Evolutionary conservation across 2,888 invertebrate genomes (phyloP).

Genomic region (Autographa pulchrina): DNA sequence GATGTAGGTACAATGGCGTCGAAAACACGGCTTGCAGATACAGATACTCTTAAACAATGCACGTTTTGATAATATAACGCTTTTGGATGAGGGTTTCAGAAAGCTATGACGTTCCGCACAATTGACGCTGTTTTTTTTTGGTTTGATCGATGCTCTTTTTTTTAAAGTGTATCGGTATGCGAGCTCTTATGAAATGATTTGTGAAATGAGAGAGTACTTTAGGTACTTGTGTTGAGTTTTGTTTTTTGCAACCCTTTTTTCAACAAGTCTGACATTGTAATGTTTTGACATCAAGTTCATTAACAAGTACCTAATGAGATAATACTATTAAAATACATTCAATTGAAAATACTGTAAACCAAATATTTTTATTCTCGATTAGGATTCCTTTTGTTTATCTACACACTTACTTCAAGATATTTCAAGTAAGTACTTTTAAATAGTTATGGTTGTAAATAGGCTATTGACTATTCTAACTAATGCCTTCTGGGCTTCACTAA

Average conservation of each 20-base stretch:
- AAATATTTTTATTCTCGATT: too few species aligned
- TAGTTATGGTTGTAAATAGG: too few species aligned
- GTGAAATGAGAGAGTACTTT: neutral
- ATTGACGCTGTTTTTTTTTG: conserved; percentile 45
- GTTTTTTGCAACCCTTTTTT: neutral
- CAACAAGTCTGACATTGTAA: too few species aligned
- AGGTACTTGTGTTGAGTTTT: neutral
- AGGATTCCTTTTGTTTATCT: too few species aligned
- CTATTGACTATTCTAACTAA: too few species aligned
- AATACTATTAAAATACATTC: too few species aligned
- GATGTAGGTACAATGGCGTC: conserved; percentile 74
- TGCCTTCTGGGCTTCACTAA: neutral
- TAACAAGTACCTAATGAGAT: too few species aligned
- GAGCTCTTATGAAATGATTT: neutral
- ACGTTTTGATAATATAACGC: conserved; percentile 83
- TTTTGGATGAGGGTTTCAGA: conserved; percentile 72
- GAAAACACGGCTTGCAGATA: conserved; percentile 79
- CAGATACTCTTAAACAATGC: conserved; percentile 82
- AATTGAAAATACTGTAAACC: too few species aligned
- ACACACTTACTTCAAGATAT: too few species aligned
- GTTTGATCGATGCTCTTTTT: conserved; percentile 12
- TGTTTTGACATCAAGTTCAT: too few species aligned
- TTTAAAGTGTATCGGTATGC: neutral
- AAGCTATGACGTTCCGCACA: conserved; percentile 58
- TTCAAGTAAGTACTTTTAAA: too few species aligned